These are phyloP conservation scores for Hepsetus odoe DNA, from an alignment of 2,113 vertebrate genomes.

Conservation along the genomic window DNA sequence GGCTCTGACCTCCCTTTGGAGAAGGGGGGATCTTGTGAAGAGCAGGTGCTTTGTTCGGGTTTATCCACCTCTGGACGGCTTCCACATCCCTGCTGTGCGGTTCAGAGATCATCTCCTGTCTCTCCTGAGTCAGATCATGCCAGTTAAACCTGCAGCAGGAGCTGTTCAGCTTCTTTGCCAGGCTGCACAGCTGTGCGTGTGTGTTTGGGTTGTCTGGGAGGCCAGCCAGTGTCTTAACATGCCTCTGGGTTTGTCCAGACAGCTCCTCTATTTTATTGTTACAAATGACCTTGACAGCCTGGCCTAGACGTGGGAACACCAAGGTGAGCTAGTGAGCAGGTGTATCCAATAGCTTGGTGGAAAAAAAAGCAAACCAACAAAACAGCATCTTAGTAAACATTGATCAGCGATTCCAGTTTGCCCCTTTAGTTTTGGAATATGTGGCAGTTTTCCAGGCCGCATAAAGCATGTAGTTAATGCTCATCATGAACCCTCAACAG, in stretches of 20 bases:
- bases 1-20: not conserved
- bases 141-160: not conserved
- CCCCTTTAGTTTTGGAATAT: too few species aligned
- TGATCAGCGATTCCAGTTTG: too few species aligned
- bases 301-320: not conserved
- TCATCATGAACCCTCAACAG: too few species aligned
- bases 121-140: conserved; percentile 1
- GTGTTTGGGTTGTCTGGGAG: not conserved
- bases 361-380: too few species aligned
- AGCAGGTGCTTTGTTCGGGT: not conserved
- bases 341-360: too few species aligned
- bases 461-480: too few species aligned
- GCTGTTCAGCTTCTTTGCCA: not conserved
- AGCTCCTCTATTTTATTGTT: not conserved
- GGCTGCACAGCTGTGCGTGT: not conserved
- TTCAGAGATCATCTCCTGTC: not conserved
- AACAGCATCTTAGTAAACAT: too few species aligned
- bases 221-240: not conserved
- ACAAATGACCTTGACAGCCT: conserved; percentile 12
- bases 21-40: not conserved
- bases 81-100: not conserved
- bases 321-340: not conserved
- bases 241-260: not conserved
- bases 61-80: not conserved
- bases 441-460: too few species aligned